Percentiles rank a stretch among this genome's conserved stretches.
Evolutionary conservation across 2,888 invertebrate genomes (phyloP).

Genomic region (Halictus quadricinctus): DNA sequence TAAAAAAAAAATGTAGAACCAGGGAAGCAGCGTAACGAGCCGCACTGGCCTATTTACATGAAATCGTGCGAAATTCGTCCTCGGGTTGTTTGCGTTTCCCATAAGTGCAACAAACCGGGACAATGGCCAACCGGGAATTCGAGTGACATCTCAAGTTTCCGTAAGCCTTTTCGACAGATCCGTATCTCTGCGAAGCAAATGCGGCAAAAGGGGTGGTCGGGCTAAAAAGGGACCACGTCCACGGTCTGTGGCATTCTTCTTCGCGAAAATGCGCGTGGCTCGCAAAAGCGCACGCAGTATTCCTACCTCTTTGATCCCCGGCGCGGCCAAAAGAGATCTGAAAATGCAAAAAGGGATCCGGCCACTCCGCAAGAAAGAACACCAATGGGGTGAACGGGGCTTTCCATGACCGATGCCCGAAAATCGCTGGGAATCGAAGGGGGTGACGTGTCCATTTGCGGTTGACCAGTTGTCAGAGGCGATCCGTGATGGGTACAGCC

Average conservation of each 20-base stretch:
- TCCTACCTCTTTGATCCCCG: conserved; percentile 76
- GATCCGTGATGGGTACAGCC: conserved; percentile 43
- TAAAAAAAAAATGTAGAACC: not conserved
- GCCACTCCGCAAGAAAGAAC: conserved; percentile 72
- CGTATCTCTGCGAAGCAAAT: conserved; percentile 55
- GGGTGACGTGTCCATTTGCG: conserved; percentile 82
- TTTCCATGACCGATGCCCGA: conserved; percentile 66
- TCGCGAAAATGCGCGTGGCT: conserved; percentile 72
- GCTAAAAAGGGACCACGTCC: conserved; percentile 57
- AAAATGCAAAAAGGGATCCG: conserved; percentile 73
- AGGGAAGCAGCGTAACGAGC: not conserved
- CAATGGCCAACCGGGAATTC: conserved; percentile 38
- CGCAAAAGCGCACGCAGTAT: conserved; percentile 71
- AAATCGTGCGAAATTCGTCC: conserved; percentile 65
- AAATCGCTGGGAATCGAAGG: conserved; percentile 79
- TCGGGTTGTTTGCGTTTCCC: conserved; percentile 63
- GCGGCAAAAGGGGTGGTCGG: conserved; percentile 53
- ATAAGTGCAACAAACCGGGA: conserved; percentile 58
- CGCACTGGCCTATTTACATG: conserved; percentile 64
- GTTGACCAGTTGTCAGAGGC: conserved; percentile 79
- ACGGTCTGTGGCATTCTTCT: conserved; percentile 47
- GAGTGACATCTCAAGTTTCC: conserved; percentile 61
- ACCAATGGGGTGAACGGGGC: conserved; percentile 49
- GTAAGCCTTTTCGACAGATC: conserved; percentile 59
- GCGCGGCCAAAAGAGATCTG: conserved; percentile 66